Base-by-base conservation (phyloP, 1,140 invertebrate genomes). In the Drosophila sp. region DNA sequence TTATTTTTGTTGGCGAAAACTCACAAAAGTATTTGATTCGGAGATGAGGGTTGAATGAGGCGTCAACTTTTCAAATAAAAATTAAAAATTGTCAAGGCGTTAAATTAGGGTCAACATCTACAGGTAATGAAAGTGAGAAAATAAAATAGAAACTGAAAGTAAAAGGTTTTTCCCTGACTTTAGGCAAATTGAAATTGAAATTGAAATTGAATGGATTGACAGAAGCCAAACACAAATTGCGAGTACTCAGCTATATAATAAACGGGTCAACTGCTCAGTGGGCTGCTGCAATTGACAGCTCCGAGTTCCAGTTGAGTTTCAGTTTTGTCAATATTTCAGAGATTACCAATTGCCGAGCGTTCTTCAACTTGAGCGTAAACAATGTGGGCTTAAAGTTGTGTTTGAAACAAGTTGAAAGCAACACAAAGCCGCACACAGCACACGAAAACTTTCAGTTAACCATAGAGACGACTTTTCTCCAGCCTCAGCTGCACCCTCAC, bases 41-140 rank as follows among this genome's bases (percentile, higher is more conserved):
- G 67, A 76, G 78, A 67, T 71, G 76, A 77, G 72, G 78, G 78
- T 69, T 61, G 59, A 64, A 62, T 56, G 69, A 73, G 65, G 75
- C 61, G 69, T 58, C 77, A 89, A 89, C 72, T 89, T 89, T 89
- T 89, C 78, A 83, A 89, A 89, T 83, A 89, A 89, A 87, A 87
- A 89, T 89, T 89, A 83, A 83, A 89, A 89, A 89, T 89, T 89
- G 84, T 83, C 76, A 89, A 89, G 72, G 83, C 79, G 80, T 89
- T 80, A 89, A 89, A 89, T 89, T 89, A 79, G 84, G 83, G 79
- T 82, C 79, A 51, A 34, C 16, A n/a, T 27, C 18, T 11, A 46
- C 53, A 64, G 43, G 69, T 66, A 62, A 45, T 14, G 36, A 61
- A 45, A 53, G 43, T 53, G 27, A 16, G 18, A 18, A 8, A 45